A percentile compares a stretch with the other conserved stretches of the same genome.
These are phyloP conservation scores for Dendropsophus ebraccatus DNA, from an alignment of 2,113 vertebrate genomes.

Conservation along the genomic window DNA sequence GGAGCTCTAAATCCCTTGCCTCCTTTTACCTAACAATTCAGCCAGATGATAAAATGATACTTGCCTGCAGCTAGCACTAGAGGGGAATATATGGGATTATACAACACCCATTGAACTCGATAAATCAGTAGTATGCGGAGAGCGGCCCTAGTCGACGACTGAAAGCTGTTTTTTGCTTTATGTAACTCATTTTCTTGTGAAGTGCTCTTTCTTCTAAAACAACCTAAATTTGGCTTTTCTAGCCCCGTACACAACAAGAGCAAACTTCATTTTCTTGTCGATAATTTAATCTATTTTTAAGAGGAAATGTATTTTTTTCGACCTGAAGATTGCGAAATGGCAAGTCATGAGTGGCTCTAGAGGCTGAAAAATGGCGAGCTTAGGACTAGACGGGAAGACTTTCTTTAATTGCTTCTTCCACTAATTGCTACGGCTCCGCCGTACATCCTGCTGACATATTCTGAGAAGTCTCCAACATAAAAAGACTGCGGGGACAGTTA, in stretches of 20 bases:
- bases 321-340: background rate
- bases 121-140: too few relatives aligned
- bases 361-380: background rate
- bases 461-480: background rate
- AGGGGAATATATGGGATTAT: too few relatives aligned
- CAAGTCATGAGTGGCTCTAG: background rate
- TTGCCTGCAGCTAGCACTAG: too few relatives aligned
- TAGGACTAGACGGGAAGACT: background rate
- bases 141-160: too few relatives aligned
- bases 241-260: background rate
- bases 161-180: too few relatives aligned
- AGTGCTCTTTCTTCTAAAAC: too few relatives aligned
- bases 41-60: too few relatives aligned
- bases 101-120: too few relatives aligned
- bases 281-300: background rate
- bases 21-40: too few relatives aligned
- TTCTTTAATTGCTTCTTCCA: constrained; percentile 27
- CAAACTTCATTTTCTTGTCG: background rate
- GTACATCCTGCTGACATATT: background rate
- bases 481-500: constrained; percentile 6
- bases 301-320: background rate
- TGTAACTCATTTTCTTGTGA: too few relatives aligned
- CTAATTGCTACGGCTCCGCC: constrained; percentile 21
- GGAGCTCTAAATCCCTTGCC: too few relatives aligned
- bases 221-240: too few relatives aligned